Evolutionary conservation across 1,140 invertebrate genomes (phyloP).

Genomic region (Liolophura sinensis): DNA sequence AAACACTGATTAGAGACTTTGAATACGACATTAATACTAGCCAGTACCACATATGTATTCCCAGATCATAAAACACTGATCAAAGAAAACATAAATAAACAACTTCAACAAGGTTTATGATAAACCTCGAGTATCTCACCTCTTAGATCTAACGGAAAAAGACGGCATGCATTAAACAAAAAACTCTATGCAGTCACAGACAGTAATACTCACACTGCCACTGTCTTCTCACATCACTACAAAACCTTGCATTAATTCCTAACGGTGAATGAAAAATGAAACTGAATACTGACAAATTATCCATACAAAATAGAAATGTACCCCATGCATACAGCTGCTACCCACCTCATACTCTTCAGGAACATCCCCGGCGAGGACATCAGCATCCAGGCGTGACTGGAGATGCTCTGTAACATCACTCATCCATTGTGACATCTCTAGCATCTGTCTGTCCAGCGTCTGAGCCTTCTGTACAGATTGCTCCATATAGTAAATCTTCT

Average conservation of each 20-base stretch:
- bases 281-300: neutral
- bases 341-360: constrained; percentile 78
- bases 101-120: no score
- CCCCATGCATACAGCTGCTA: neutral
- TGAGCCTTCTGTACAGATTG: constrained; percentile 77
- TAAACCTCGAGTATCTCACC: no score
- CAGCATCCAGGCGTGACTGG: constrained; percentile 75
- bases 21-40: no score
- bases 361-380: constrained; percentile 78
- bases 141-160: no score
- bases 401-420: constrained; percentile 72
- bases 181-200: no score
- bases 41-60: no score
- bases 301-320: neutral
- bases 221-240: no score
- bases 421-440: constrained; percentile 78
- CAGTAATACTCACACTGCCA: no score
- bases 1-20: neutral
- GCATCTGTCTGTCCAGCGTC: constrained; percentile 74
- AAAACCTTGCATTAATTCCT: neutral
- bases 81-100: no score
- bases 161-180: no score
- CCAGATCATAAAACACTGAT: no score
- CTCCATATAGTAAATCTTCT: constrained; percentile 74
- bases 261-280: neutral